These are phyloP conservation scores for Drosophila willistoni DNA, from an alignment of 1,140 invertebrate species.

Conservation along the genomic window DNA sequence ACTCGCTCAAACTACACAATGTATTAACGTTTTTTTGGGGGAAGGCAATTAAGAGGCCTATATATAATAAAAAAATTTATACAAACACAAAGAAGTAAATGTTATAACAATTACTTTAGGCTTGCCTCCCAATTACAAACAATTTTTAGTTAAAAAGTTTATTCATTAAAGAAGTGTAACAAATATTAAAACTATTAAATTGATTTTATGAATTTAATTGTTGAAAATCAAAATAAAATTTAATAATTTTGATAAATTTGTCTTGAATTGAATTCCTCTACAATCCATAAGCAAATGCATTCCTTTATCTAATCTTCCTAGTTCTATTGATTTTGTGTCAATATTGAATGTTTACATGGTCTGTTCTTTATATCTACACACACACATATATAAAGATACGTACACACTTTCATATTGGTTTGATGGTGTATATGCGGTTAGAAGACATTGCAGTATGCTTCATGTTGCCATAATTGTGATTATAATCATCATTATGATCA, in stretches of 20 bases:
- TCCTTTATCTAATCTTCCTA: neutral
- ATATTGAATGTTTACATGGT: slow-evolving; percentile 51
- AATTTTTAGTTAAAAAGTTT: no score
- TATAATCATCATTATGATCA: slow-evolving; percentile 22
- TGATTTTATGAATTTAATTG: neutral
- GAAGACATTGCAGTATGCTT: slow-evolving; percentile 15
- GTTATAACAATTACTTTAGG: no score
- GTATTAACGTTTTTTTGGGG: no score
- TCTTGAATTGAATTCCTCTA: slow-evolving; percentile 48
- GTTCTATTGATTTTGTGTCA: slow-evolving; percentile 24
- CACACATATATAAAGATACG: neutral
- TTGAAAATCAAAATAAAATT: neutral
- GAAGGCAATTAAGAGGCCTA: no score
- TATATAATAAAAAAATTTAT: no score
- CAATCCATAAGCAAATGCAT: slow-evolving; percentile 26
- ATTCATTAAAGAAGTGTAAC: neutral
- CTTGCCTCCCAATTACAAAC: no score
- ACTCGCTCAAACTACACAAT: no score
- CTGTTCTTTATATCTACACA: slow-evolving; percentile 8
- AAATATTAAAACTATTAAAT: neutral
- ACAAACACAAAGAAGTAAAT: no score
- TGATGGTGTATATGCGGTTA: neutral
- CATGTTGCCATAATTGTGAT: slow-evolving; percentile 49
- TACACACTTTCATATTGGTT: neutral
- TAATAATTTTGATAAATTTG: neutral